Base-by-base conservation (phyloP, 1,140 invertebrate genomes). In the Patella vulgata region DNA sequence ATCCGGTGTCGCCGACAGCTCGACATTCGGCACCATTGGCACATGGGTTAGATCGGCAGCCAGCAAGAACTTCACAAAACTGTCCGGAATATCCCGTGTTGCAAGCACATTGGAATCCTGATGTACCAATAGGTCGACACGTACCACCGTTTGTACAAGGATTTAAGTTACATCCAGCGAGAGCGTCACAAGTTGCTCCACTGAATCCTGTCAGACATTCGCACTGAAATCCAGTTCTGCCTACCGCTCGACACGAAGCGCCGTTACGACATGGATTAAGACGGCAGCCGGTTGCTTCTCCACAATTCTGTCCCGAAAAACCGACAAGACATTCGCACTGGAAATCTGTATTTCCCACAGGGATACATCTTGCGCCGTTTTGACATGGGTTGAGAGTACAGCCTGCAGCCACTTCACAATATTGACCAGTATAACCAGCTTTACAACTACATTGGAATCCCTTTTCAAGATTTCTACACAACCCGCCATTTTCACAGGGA, bases 91-190 rank as follows among this genome's bases (percentile, higher is more conserved):
- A 36, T 36, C 33, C 33, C 33, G 12, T 63, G 1, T 17, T 6
- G 56, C 77, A 79, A 0, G 56, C 63, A n/a, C n/a, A n/a, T n/a
- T n/a, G n/a, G n/a, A n/a, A n/a, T n/a, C n/a, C n/a, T n/a, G n/a
- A n/a, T n/a, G n/a, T n/a, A n/a, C n/a, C n/a, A 14, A 89, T 88
- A 0, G 93, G 84, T 56, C 90, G 82, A 74, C 96, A 99, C 0
- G 89, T 91, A 0, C 94, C 96, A 33, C 91, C 92, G 79, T 97
- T 94, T 59, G 89, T 85, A 79, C 97, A 99, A 0, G 96, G 96
- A 70, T 92, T 92, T 0, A 93, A 96, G 77, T 96, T 97, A 79
- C 97, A 99, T 81, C 73, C 59, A 11, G 65, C 40, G 14, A 52
- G 53, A 21, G 19, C 36, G 33, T 73, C 65, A 59, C 71, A 75